Percentiles rank a stretch among this genome's conserved stretches.
Conservation (phyloP, 2,888 invertebrate species). For the Drosophila tripunctata region DNA sequence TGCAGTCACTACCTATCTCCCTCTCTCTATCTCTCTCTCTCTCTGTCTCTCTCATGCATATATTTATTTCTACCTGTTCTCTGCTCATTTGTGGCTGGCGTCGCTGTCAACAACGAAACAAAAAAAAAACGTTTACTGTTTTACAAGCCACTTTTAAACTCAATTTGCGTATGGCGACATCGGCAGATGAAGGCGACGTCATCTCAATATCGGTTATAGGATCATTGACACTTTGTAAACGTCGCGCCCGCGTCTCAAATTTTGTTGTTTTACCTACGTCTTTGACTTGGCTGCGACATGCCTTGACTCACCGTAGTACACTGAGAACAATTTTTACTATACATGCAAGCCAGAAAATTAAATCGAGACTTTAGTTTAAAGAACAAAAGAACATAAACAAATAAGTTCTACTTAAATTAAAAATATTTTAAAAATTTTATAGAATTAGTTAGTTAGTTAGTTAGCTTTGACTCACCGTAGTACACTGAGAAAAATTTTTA, state of each 20-base stretch:
- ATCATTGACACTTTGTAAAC: constrained; percentile 75
- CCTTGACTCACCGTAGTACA: neutral
- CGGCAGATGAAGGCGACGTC: constrained; percentile 32
- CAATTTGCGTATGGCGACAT: constrained; percentile 62
- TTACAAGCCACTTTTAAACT: constrained; percentile 73
- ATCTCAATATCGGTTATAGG: constrained; percentile 77
- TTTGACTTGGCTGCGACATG: neutral
- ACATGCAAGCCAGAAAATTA: too few relatives aligned
- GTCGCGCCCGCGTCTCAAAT: constrained; percentile 43
- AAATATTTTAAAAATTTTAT: too few relatives aligned
- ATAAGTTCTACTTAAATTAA: too few relatives aligned
- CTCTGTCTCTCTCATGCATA: neutral
- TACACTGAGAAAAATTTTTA: too few relatives aligned
- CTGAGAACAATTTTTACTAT: neutral
- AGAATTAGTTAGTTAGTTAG: too few relatives aligned
- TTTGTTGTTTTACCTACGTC: neutral
- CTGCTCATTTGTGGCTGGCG: constrained; percentile 53
- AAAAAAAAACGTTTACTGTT: constrained; percentile 67
- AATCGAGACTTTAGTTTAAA: too few relatives aligned
- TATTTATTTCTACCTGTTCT: constrained; percentile 28
- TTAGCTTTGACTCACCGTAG: too few relatives aligned
- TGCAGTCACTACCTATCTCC: neutral
- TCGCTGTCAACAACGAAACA: constrained; percentile 12
- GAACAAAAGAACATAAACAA: too few relatives aligned
- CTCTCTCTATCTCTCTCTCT: neutral